Percentiles rank a stretch among this genome's conserved stretches.
Conservation (phyloP, 2,888 invertebrate genomes). For the Eueremaeus valkanovi region DNA sequence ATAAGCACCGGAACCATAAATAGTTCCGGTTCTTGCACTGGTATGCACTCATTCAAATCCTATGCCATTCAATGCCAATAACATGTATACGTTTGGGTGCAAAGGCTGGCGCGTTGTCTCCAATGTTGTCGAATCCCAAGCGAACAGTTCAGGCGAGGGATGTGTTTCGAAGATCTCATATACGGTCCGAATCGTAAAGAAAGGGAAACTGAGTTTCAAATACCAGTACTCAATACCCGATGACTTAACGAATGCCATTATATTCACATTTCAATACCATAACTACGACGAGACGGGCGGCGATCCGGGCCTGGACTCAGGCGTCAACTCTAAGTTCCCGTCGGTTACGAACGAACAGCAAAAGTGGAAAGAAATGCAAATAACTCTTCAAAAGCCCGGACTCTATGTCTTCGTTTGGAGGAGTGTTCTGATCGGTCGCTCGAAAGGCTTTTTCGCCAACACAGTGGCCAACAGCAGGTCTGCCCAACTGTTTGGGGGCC, state of each 20-base stretch:
- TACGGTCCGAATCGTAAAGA: constrained; percentile 57
- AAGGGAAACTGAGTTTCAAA: constrained; percentile 56
- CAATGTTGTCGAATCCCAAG: background rate
- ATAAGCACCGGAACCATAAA: constrained; percentile 47
- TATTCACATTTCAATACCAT: constrained; percentile 40
- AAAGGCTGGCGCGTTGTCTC: background rate
- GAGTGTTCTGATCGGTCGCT: constrained; percentile 25
- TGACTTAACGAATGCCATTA: constrained; percentile 49
- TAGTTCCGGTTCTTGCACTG: background rate
- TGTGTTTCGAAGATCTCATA: constrained; percentile 53
- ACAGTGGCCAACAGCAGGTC: background rate
- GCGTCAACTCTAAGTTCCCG: background rate
- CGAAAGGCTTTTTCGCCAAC: background rate
- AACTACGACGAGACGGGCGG: constrained; percentile 32
- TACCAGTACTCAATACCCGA: constrained; percentile 56
- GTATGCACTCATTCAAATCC: constrained; percentile 17
- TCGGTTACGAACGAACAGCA: constrained; percentile 26
- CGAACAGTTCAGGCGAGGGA: background rate
- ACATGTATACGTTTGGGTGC: background rate
- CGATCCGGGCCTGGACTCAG: background rate
- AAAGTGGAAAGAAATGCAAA: constrained; percentile 36
- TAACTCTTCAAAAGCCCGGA: constrained; percentile 31
- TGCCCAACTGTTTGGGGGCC: background rate
- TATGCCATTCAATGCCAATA: background rate
- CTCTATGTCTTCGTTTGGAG: constrained; percentile 40